phyloP scores from a whole-genome alignment of 2,797 vertebrate genomes.

The Sebastiscus tertius region DNA sequence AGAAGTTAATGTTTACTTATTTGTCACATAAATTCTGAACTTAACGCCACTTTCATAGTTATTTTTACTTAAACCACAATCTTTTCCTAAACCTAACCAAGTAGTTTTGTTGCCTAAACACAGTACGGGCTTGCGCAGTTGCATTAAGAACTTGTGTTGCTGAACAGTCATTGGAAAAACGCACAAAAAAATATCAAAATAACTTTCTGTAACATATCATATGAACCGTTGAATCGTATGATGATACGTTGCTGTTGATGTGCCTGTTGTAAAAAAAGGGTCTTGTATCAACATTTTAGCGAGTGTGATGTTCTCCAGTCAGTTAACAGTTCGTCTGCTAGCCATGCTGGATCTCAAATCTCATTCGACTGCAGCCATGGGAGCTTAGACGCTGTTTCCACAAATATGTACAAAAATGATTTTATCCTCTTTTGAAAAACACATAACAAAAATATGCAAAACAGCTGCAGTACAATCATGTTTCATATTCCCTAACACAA shows the following conservation, averaged over 20 bases:
- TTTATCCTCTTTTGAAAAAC: background rate
- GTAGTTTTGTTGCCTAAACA: background rate
- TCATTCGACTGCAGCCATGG: background rate
- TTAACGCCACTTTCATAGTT: background rate
- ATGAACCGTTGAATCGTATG: rapidly evolving
- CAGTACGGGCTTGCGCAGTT: background rate
- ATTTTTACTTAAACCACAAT: background rate
- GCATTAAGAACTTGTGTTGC: background rate
- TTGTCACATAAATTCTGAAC: too few species aligned
- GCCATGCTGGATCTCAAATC: background rate
- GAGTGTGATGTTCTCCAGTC: background rate
- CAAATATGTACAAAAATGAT: background rate
- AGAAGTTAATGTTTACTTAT: too few species aligned
- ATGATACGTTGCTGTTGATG: background rate
- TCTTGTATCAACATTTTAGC: background rate
- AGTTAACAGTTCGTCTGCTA: background rate
- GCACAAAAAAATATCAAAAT: background rate
- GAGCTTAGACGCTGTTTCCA: background rate
- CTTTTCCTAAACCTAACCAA: background rate
- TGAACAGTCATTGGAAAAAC: background rate
- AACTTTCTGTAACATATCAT: background rate
- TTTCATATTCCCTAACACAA: background rate
- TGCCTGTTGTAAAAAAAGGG: background rate
- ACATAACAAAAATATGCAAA: background rate
- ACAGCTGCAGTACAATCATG: background rate